Conservation (phyloP, 2,797 vertebrate species). For the Balearica regulorum region DNA sequence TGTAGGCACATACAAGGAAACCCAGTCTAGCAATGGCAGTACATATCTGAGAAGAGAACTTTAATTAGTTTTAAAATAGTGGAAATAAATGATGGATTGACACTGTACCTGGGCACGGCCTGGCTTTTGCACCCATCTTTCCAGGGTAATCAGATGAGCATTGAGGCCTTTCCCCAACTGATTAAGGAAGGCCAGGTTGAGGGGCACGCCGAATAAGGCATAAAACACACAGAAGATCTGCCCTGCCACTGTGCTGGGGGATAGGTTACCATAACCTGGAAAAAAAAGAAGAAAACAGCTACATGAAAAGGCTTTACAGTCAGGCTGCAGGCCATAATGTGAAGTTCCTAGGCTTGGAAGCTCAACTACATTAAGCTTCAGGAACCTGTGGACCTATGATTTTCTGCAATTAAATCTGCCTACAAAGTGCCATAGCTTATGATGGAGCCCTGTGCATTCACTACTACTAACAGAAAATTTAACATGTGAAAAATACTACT, state of each 20-base stretch:
- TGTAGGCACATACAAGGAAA: not conserved
- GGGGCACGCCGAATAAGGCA: conserved; percentile 87
- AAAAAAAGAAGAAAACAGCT: not conserved
- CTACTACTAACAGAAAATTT: not conserved
- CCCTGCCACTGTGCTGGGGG: conserved; percentile 86
- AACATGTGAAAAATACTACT: not conserved
- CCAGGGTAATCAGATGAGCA: conserved; percentile 76
- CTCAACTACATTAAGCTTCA: not conserved
- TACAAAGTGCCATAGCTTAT: not conserved
- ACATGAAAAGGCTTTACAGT: not conserved
- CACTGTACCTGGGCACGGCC: conserved; percentile 60
- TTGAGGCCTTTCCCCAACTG: conserved; percentile 84
- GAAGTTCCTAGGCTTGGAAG: not conserved
- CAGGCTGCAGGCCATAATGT: not conserved
- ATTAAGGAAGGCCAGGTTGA: conserved; percentile 89
- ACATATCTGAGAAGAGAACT: not conserved
- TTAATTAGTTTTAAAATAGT: not conserved
- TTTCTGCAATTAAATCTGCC: not conserved
- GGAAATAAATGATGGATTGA: not conserved
- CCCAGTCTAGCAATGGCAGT: not conserved
- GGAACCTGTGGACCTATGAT: not conserved
- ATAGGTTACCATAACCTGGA: conserved; percentile 89
- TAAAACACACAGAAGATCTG: conserved; percentile 94
- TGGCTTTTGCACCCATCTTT: conserved; percentile 77
- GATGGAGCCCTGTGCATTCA: not conserved